Conservation (phyloP, 2,888 invertebrate species). For the Copidosoma aretas region DNA sequence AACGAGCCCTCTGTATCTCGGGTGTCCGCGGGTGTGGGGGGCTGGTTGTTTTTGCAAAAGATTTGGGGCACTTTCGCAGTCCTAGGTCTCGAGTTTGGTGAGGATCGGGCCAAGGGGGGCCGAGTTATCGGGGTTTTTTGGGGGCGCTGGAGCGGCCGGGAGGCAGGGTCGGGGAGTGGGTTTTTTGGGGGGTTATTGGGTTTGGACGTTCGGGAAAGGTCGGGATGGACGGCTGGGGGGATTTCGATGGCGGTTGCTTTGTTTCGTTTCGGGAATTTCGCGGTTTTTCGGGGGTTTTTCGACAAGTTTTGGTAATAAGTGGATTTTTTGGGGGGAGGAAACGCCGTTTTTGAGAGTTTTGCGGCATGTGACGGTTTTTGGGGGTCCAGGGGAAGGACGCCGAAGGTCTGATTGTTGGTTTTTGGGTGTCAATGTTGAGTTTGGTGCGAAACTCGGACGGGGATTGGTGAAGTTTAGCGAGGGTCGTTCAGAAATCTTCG, state of each 20-base stretch:
- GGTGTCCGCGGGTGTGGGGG: conserved; percentile 35
- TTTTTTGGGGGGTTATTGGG: conserved; percentile 6
- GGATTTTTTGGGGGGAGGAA: neutral
- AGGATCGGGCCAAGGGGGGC: neutral
- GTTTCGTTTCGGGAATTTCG: conserved; percentile 6
- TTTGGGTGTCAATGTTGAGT: no score
- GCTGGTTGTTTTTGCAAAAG: conserved; percentile 42
- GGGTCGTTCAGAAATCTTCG: no score
- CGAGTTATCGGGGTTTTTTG: conserved; percentile 26
- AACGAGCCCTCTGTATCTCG: conserved; percentile 50
- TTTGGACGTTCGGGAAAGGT: neutral
- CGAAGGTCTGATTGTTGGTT: no score
- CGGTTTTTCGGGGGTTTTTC: neutral
- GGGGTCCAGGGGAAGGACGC: neutral
- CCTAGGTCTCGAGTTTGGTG: conserved; percentile 22
- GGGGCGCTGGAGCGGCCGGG: neutral
- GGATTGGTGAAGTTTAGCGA: no score
- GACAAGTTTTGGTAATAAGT: neutral
- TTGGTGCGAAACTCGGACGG: no score
- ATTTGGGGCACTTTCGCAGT: conserved; percentile 55
- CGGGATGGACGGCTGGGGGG: neutral
- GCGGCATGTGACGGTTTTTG: neutral
- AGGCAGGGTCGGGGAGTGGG: no score
- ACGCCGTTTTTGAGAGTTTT: neutral
- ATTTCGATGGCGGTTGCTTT: conserved; percentile 7